Percentiles rank a stretch among this genome's conserved stretches.
Evolutionary conservation across 2,888 invertebrate genomes (phyloP).

Genomic region (Xestia xanthographa): DNA sequence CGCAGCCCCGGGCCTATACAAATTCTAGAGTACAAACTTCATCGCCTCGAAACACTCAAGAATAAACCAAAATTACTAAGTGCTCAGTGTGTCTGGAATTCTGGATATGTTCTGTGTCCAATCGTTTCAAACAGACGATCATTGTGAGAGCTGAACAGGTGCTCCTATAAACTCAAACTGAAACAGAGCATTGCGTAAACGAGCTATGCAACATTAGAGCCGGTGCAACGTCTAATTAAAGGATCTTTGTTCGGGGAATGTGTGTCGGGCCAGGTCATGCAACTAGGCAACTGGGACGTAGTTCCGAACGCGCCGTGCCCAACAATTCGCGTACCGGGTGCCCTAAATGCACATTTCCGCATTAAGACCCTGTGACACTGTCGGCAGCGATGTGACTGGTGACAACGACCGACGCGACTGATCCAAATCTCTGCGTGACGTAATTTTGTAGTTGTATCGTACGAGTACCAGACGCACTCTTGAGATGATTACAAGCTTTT

Average conservation of each 20-base stretch:
- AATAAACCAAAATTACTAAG: slow-evolving; percentile 25
- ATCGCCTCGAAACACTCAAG: slow-evolving; percentile 11
- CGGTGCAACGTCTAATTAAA: slow-evolving; percentile 82
- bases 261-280: slow-evolving; percentile 75
- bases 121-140: slow-evolving; percentile 35
- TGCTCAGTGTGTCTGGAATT: slow-evolving; percentile 11
- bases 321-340: slow-evolving; percentile 80
- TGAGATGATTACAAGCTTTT: not conserved
- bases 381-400: slow-evolving; percentile 41
- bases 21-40: no score
- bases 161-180: slow-evolving; percentile 64
- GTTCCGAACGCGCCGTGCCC: slow-evolving; percentile 77
- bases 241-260: slow-evolving; percentile 79
- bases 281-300: slow-evolving; percentile 78
- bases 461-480: not conserved
- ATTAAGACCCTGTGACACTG: slow-evolving; percentile 74
- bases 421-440: slow-evolving; percentile 35
- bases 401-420: slow-evolving; percentile 46
- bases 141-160: slow-evolving; percentile 57
- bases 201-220: slow-evolving; percentile 74
- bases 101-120: slow-evolving; percentile 28
- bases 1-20: no score
- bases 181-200: slow-evolving; percentile 77
- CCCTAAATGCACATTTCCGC: slow-evolving; percentile 84
- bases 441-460: slow-evolving; percentile 1